These are phyloP conservation scores for Harpagoxenus sublaevis DNA, from an alignment of 2,888 invertebrate genomes.

Conservation along the genomic window DNA sequence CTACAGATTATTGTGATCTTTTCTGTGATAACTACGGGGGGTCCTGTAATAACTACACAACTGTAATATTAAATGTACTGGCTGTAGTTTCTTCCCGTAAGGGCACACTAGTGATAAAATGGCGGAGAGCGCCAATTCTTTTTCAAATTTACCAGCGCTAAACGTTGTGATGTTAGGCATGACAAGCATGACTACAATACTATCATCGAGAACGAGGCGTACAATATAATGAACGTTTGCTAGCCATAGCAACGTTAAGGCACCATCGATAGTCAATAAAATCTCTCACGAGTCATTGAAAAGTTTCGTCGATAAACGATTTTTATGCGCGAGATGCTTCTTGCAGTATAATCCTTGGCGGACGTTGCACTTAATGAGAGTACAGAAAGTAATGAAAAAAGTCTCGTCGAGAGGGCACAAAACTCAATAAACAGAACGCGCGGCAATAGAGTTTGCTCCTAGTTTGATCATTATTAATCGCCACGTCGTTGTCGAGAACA, in stretches of 20 bases:
- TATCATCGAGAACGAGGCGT: too few species aligned
- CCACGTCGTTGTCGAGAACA: not conserved
- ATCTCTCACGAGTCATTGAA: slow-evolving; percentile 17
- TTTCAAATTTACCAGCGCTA: too few species aligned
- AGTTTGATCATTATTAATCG: slow-evolving; percentile 43
- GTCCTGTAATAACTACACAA: too few species aligned
- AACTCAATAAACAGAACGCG: slow-evolving; percentile 13
- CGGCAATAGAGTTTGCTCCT: slow-evolving; percentile 4
- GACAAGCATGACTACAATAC: too few species aligned
- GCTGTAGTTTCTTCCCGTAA: too few species aligned
- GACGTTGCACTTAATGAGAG: not conserved
- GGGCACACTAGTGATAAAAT: too few species aligned
- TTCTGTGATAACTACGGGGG: too few species aligned
- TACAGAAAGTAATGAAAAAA: slow-evolving; percentile 18
- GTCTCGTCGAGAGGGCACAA: not conserved
- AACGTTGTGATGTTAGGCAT: too few species aligned
- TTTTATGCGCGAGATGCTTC: slow-evolving; percentile 20
- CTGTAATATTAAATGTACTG: too few species aligned
- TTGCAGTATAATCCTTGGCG: not conserved
- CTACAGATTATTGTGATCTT: too few species aligned
- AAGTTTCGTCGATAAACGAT: slow-evolving; percentile 40
- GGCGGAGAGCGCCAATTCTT: too few species aligned
- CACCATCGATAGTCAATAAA: slow-evolving; percentile 67
- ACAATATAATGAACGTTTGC: slow-evolving; percentile 25
- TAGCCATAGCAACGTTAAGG: slow-evolving; percentile 35